Evolutionary conservation across 2,113 vertebrate genomes (phyloP).

Genomic region (Hippocampus barbouri): DNA sequence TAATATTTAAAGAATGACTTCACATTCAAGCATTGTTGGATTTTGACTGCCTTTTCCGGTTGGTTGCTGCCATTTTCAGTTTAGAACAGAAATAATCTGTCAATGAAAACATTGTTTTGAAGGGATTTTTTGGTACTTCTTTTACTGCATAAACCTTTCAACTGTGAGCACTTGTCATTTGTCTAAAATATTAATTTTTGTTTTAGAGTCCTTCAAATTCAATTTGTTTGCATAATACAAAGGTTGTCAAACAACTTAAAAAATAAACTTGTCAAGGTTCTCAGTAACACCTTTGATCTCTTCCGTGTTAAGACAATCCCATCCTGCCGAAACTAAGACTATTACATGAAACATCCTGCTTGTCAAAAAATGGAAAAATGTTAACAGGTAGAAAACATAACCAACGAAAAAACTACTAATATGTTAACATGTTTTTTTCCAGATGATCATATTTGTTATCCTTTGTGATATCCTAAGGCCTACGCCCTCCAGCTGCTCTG

Average conservation of each 20-base stretch:
- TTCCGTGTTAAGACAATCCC: too few species aligned
- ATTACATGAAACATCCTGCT: too few species aligned
- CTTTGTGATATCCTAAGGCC: neutral
- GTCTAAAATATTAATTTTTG: too few species aligned
- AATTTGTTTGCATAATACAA: neutral
- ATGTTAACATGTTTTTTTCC: too few species aligned
- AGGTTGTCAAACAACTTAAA: neutral
- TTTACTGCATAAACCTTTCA: neutral
- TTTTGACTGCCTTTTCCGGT: neutral
- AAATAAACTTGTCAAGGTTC: neutral
- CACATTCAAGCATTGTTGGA: neutral
- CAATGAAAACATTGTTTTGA: neutral
- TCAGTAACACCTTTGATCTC: too few species aligned
- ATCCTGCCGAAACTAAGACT: too few species aligned
- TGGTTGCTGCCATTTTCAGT: neutral
- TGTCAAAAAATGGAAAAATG: too few species aligned
- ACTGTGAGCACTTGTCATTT: neutral
- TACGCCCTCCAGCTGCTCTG: neutral
- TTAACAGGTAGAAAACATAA: too few species aligned
- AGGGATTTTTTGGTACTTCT: neutral
- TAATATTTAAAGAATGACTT: neutral
- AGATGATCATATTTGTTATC: too few species aligned
- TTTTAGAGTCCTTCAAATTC: neutral
- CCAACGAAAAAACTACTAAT: too few species aligned
- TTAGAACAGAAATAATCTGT: neutral